phyloP scores from a whole-genome alignment of 2,113 vertebrate genomes.

The Aleadryas rufinucha region DNA sequence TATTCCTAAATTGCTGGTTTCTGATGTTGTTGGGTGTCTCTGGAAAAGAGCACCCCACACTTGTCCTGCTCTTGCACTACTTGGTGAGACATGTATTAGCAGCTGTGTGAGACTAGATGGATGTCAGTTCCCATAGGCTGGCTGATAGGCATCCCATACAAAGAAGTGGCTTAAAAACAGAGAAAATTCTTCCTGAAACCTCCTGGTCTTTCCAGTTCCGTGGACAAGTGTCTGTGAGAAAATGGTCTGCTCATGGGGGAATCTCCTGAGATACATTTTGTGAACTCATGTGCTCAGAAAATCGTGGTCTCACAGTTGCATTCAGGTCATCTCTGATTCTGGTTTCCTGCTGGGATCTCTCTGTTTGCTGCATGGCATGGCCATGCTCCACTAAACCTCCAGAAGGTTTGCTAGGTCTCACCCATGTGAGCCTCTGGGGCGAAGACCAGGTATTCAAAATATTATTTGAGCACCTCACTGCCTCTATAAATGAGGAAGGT shows the following conservation, averaged over 20 bases:
- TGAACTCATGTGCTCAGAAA: not conserved
- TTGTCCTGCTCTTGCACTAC: not conserved
- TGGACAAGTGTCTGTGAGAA: not conserved
- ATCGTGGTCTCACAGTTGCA: not conserved
- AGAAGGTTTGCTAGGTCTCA: not conserved
- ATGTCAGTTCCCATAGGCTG: not conserved
- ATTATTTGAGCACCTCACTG: not conserved
- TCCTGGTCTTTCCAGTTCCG: not conserved
- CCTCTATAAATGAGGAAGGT: not conserved
- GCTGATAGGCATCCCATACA: not conserved
- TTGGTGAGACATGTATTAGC: not conserved
- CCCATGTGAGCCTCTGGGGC: accelerated
- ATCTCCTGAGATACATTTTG: not conserved
- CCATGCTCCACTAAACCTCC: not conserved
- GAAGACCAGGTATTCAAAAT: not conserved
- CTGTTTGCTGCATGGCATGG: not conserved
- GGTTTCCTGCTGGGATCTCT: not conserved
- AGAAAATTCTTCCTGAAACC: not conserved
- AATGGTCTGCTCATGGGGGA: not conserved
- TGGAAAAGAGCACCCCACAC: not conserved
- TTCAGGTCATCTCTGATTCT: not conserved
- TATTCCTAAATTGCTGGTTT: not conserved
- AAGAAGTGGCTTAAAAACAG: not conserved
- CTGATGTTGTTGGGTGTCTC: accelerated
- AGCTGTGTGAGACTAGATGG: not conserved